A percentile compares a stretch with the other conserved stretches of the same genome.
Conservation (phyloP, 1,140 invertebrate species). For the Drosophila subpulchrella region DNA sequence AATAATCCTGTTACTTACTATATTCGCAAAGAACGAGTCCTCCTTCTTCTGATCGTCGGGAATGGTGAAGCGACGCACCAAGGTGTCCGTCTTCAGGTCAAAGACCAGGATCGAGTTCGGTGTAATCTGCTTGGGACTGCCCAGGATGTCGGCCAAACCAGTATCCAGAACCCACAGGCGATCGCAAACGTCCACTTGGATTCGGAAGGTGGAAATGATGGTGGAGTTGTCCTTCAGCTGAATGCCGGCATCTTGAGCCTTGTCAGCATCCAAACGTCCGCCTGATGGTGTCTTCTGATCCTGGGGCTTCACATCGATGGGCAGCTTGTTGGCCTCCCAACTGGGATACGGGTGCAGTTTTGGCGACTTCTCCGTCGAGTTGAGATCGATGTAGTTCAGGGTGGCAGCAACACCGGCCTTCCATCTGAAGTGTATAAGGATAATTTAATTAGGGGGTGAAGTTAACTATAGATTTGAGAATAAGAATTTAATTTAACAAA, state of each 20-base stretch:
- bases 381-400: constrained; percentile 88
- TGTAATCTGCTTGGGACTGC: constrained; percentile 86
- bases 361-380: constrained; percentile 86
- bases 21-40: constrained; percentile 90
- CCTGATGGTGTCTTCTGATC: constrained; percentile 65
- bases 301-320: constrained; percentile 81
- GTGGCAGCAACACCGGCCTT: constrained; percentile 89
- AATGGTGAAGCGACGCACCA: constrained; percentile 88
- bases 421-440: constrained; percentile 85
- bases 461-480: background rate
- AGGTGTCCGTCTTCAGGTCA: constrained; percentile 89
- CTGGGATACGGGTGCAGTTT: constrained; percentile 89
- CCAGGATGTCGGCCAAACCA: constrained; percentile 90
- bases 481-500: background rate
- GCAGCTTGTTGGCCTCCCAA: constrained; percentile 87
- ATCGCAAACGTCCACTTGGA: constrained; percentile 89
- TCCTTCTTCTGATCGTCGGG: constrained; percentile 88
- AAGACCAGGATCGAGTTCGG: constrained; percentile 89
- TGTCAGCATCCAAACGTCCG: constrained; percentile 79
- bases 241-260: constrained; percentile 68
- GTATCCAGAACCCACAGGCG: constrained; percentile 91
- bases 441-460: background rate
- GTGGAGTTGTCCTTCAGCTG: constrained; percentile 85
- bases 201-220: constrained; percentile 88
- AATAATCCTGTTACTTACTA: constrained; percentile 84